Evolutionary conservation across 2,113 vertebrate species (phyloP).

Genomic region (Syngnathoides biaculeatus): DNA sequence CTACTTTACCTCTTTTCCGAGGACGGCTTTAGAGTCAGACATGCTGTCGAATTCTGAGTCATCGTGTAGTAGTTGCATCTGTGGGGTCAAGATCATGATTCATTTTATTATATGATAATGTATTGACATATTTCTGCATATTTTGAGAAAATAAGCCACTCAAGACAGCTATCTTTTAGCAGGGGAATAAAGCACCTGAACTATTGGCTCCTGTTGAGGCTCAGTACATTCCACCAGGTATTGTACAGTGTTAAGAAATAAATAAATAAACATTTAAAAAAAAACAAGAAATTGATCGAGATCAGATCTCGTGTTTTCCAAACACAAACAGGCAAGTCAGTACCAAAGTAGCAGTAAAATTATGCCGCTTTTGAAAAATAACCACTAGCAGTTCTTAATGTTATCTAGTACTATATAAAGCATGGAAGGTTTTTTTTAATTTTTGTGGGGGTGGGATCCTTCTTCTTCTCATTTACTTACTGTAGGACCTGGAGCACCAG

Average conservation of each 20-base stretch:
- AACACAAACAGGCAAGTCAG: too few species aligned
- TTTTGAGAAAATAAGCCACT: too few species aligned
- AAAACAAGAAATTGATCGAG: too few species aligned
- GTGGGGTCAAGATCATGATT: conserved; percentile 45
- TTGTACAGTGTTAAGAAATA: too few species aligned
- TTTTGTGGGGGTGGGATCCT: not conserved
- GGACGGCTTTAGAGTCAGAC: conserved; percentile 73
- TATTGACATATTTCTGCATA: not conserved
- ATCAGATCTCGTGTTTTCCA: too few species aligned
- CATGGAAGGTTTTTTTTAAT: not conserved
- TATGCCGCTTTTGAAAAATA: too few species aligned
- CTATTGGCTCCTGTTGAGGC: too few species aligned
- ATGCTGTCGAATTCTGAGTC: conserved; percentile 77
- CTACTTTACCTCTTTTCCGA: conserved; percentile 81
- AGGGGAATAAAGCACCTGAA: too few species aligned
- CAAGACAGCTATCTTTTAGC: not conserved
- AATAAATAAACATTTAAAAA: too few species aligned
- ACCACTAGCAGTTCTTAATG: not conserved
- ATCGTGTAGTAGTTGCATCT: conserved; percentile 82
- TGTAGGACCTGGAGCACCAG: conserved; percentile 82
- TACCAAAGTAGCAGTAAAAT: too few species aligned
- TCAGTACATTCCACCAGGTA: too few species aligned
- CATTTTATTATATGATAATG: conserved; percentile 9
- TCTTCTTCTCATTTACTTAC: conserved; percentile 72
- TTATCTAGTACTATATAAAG: not conserved